Evolutionary conservation across 2,888 invertebrate species (phyloP), one percentile per base, ranked within the genome.

Genomic region (Nasonia oneida): DNA sequence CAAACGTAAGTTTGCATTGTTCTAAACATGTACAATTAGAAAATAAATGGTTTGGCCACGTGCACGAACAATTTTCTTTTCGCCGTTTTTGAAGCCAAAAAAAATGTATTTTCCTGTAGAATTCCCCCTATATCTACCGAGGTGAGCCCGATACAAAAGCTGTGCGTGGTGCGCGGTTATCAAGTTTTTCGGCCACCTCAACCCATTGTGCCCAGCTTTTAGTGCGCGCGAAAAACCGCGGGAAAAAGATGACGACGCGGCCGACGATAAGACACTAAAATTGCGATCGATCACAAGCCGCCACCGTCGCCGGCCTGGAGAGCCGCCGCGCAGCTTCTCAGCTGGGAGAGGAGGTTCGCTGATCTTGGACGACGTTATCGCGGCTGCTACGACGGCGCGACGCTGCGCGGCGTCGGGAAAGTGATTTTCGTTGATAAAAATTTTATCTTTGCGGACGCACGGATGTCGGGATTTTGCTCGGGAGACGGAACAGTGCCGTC

Each of bases 141-240:
- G 8, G n/a, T 3, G 42, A 10, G 6, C 73, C 12, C 84, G 80
- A 84, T 84, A 84, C 76, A 76, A 67, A 84, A 79, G 73, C 42
- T 33, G 33, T 53, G 50, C 29, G 42, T 39, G 50, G 33, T 8
- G 77, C 33, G 57, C 18, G 78, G 64, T 82, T 85, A 85, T 85
- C 85, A 78, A 85, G 77, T 77, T 85, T 85, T 85, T 85, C 85
- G 85, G 82, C 78, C 74, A 67, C 82, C 85, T 85, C 79, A 85
- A 82, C 82, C 85, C 50, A 85, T 85, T 85, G 85, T 82, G 81
- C 39, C 14, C 53, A 42, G 23, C 47, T 85, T 85, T 85, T 85
- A 82, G 76, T 37, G 53, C 80, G 84, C 39, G 57, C 61, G 75
- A 71, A 64, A 83, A 73, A 57, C 33, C 29, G 73, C 77, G 37